Evolutionary conservation across 1,140 invertebrate species (phyloP), one percentile per base, ranked within the genome.

Genomic region (Magallana angulata): DNA sequence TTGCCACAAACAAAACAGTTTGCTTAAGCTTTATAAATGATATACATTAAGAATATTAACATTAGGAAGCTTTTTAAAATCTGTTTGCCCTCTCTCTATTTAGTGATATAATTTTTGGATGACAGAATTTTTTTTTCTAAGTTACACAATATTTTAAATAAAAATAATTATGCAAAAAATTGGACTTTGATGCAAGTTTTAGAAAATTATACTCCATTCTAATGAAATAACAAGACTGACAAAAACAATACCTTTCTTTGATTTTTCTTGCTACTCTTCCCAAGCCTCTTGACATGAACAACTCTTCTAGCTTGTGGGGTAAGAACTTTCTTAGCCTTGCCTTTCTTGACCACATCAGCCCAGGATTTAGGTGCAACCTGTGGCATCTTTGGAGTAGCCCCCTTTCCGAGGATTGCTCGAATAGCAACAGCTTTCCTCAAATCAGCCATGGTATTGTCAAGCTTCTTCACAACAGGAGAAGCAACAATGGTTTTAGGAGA

Each of bases 301-400:
- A 76, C 68, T 36, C 24, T 76, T 30, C 14, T 76, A 30, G 68
- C 68, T 12, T 76, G 68, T 36, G 24, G 24, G 11, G 86, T 58
- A 58, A 84, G 71, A 62, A 83, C 82, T 82, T 57, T 89, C 64
- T 88, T 85, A 62, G 88, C 68, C 24, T 91, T 62, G 8, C 92
- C 92, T 36, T 71, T 89, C 86, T 92, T 92, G 3, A 94, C 92
- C 59, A 94, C 88, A 76, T 94, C 91, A 12, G 93, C 88, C 93
- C 93, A 94, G 6, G 24, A 36, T 76, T 24, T 30, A 9, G 89
- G 82, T 12, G 58, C 82, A 6, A 60, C 12, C 5, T 81, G 68
- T 64, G 87, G 83, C 82, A 92, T 68, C 80, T 90, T 91, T n/a
- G 93, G 93, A 8, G 92, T 92, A 7, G 89, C 89, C n/a, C 56